Percentiles rank a stretch among this genome's conserved stretches.
Conservation (phyloP, 2,113 vertebrate genomes). For the Cynoglossus semilaevis region DNA sequence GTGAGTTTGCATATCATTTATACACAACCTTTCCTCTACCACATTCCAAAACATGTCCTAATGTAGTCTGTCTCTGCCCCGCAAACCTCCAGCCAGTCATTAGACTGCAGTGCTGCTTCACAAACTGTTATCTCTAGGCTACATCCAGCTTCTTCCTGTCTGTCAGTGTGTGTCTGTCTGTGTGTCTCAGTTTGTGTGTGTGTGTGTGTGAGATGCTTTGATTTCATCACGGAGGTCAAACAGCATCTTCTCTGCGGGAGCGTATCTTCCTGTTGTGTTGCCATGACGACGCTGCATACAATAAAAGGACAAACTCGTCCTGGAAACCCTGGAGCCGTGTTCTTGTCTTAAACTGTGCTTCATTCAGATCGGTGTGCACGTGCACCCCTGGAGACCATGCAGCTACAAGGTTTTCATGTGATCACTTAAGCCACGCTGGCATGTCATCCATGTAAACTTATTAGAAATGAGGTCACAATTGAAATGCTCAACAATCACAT, state of each 20-base stretch:
- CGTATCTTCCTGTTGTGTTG: slow-evolving; percentile 50
- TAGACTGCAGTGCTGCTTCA: too few relatives aligned
- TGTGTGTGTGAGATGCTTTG: slow-evolving; percentile 18
- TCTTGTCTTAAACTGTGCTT: slow-evolving; percentile 27
- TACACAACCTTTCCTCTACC: too few relatives aligned
- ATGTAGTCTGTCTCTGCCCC: too few relatives aligned
- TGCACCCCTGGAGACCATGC: slow-evolving; percentile 48
- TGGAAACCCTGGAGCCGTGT: slow-evolving; percentile 18
- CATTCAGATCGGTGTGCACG: slow-evolving; percentile 2
- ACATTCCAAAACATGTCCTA: too few relatives aligned
- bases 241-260: slow-evolving; percentile 24
- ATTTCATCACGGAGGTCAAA: slow-evolving; percentile 32
- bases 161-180: not conserved
- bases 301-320: slow-evolving; percentile 33
- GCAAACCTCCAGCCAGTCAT: too few relatives aligned
- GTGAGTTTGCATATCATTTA: too few relatives aligned
- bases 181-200: not conserved
- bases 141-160: too few relatives aligned
- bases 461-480: slow-evolving; percentile 70
- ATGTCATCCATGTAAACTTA: slow-evolving; percentile 47
- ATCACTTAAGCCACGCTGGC: slow-evolving; percentile 59
- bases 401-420: slow-evolving; percentile 53
- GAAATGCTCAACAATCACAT: slow-evolving; percentile 72
- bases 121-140: too few relatives aligned
- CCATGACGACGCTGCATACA: slow-evolving; percentile 43